Evolutionary conservation across 2,888 invertebrate species (phyloP), one percentile per base, ranked within the genome.

Genomic region (Diachrysia chrysitis): DNA sequence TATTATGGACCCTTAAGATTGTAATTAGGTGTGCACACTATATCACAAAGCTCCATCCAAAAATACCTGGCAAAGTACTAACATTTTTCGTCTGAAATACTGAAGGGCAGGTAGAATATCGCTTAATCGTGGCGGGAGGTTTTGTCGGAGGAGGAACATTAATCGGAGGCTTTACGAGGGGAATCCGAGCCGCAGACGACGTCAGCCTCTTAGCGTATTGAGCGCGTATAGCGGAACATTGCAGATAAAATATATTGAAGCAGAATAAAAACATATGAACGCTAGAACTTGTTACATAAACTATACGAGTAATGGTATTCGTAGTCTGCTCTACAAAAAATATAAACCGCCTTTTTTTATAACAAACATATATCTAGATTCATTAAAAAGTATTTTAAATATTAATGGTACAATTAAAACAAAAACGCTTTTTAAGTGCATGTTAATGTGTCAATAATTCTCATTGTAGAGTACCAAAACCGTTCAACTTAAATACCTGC

Each of bases 111-210:
- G 92, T 92, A 78, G 66, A 86, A 87, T 89, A 94, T 93, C 86
- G 91, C 93, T 94, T 93, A 93, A 94, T 93, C 93, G 92, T 87
- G 88, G 81, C 86, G 82, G 76, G 83, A 89, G 87, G 85, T 85
- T 78, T 83, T 76, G 85, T 77, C 83, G 86, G 88, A 89, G 92
- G 87, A 89, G 86, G 82, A 85, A 78, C 90, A 92, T 93, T 93
- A 93, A 93, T 93, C 90, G 91, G 85, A 90, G 90, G 89, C 90
- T 94, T 94, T 94, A 95, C 89, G 93, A 90, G 88, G 88, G 87
- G 89, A 90, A 87, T 88, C 90, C 87, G 87, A 83, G 88, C 89
- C 90, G 84, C 90, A 90, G 90, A 89, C 87, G 82, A 87, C 67
- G 85, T 79, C 87, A 83, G 82, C 83, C 86, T 84, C 84, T 81